Percentiles rank a stretch among this genome's conserved stretches.
phyloP scores from a whole-genome alignment of 1,140 invertebrate genomes.

The Drosophila watanabei region DNA sequence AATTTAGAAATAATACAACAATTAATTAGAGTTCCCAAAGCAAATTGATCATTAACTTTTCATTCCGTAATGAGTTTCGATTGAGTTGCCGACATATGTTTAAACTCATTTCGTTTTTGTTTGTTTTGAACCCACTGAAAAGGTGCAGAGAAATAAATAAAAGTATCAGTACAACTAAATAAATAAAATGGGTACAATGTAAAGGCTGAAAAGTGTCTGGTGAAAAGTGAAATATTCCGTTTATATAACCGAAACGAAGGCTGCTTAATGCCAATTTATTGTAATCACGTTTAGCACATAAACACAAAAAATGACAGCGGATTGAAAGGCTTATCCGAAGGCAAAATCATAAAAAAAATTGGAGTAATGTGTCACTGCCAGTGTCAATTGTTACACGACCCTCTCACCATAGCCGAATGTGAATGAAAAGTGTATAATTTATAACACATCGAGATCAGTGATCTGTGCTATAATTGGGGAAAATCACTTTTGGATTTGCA shows the following conservation, averaged over 20 bases:
- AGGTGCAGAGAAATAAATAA: conserved; percentile 4
- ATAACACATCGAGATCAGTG: conserved; percentile 13
- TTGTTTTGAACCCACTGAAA: conserved; percentile 9
- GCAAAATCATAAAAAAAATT: conserved; percentile 42
- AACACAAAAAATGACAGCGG: conserved; percentile 27
- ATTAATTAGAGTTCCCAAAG: conserved; percentile 53
- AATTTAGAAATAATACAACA: conserved; percentile 47
- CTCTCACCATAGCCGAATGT: conserved; percentile 13
- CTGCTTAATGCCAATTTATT: conserved; percentile 38
- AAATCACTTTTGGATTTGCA: conserved; percentile 4
- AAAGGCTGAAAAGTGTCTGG: conserved; percentile 25
- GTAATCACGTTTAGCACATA: conserved; percentile 62
- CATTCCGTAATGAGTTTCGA: conserved; percentile 31
- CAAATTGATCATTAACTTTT: conserved; percentile 49
- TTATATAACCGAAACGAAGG: conserved; percentile 48
- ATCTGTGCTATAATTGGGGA: not conserved
- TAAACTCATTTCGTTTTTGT: conserved; percentile 17
- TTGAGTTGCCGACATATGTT: conserved; percentile 31
- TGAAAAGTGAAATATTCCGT: conserved; percentile 22
- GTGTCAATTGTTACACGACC: conserved; percentile 17
- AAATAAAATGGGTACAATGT: conserved; percentile 10
- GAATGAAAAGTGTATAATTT: conserved; percentile 15
- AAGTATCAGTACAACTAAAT: not conserved
- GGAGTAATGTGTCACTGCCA: conserved; percentile 33
- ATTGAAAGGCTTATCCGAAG: conserved; percentile 31